Conservation (phyloP, 2,113 vertebrate genomes). For the Oryzias curvinotus region DNA sequence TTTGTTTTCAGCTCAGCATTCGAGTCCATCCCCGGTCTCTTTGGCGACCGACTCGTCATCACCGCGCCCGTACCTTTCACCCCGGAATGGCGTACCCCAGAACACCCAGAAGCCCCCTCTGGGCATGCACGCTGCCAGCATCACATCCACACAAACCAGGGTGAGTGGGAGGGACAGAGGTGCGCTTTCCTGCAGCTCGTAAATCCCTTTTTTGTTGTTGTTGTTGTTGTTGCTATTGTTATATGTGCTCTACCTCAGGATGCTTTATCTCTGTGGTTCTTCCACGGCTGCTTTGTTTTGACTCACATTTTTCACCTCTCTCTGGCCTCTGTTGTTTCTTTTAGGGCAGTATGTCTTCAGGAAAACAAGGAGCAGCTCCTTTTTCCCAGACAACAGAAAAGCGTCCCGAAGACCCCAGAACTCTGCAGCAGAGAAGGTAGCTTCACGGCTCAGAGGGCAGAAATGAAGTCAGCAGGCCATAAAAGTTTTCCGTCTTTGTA, state of each 20-base stretch:
- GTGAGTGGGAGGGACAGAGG: constrained; percentile 62
- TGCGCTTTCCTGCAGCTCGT: not conserved
- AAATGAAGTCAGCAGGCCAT: not conserved
- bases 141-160: constrained; percentile 88
- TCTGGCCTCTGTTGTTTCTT: not conserved
- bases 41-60: constrained; percentile 95
- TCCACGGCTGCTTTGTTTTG: not conserved
- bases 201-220: not conserved
- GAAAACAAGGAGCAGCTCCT: constrained; percentile 86
- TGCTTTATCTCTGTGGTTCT: not conserved
- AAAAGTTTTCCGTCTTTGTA: too few relatives aligned
- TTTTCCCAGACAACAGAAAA: constrained; percentile 85
- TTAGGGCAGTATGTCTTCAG: constrained; percentile 85
- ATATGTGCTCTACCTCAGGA: not conserved
- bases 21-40: constrained; percentile 96
- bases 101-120: constrained; percentile 88
- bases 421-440: constrained; percentile 92
- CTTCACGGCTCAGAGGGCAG: not conserved
- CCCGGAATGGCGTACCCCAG: constrained; percentile 94
- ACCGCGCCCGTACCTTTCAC: constrained; percentile 94
- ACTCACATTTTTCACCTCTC: not conserved
- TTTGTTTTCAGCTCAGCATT: constrained; percentile 84
- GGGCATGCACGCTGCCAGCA: constrained; percentile 70
- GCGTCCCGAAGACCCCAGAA: constrained; percentile 83
- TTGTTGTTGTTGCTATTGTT: not conserved